Evolutionary conservation across 2,113 vertebrate species (phyloP).

Genomic region (Spermophilus dauricus): DNA sequence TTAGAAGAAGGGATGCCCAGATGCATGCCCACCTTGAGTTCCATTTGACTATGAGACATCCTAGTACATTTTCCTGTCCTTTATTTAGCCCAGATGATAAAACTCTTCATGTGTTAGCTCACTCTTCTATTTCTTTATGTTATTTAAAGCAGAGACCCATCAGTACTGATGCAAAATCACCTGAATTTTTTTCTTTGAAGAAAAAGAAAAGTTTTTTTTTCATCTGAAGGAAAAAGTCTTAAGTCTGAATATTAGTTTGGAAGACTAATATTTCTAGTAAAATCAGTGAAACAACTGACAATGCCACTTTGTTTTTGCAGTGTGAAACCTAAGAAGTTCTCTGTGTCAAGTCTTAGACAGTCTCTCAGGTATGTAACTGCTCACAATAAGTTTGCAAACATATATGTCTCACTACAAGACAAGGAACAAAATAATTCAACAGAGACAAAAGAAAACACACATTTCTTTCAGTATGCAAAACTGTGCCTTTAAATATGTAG

Average conservation of each 20-base stretch:
- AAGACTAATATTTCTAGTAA: not conserved
- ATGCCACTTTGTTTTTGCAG: not conserved
- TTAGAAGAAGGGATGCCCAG: not conserved
- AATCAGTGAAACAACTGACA: not conserved
- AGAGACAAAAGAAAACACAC: not conserved
- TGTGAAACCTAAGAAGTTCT: not conserved
- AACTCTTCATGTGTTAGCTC: not conserved
- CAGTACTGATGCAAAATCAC: not conserved
- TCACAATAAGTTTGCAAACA: not conserved
- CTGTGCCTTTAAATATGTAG: not conserved
- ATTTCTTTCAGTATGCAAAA: not conserved
- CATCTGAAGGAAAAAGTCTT: not conserved
- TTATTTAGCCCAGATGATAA: not conserved
- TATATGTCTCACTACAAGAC: not conserved
- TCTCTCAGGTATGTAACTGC: not conserved
- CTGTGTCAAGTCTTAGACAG: rapidly evolving
- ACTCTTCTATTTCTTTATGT: not conserved
- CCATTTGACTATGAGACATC: not conserved
- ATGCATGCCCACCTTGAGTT: not conserved
- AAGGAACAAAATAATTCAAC: not conserved
- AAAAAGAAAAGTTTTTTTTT: not conserved
- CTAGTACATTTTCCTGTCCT: not conserved
- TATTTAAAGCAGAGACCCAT: not conserved
- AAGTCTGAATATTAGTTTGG: not conserved
- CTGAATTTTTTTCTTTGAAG: not conserved